Conservation (phyloP, 1,140 invertebrate genomes). For the Drosophila eugracilis region DNA sequence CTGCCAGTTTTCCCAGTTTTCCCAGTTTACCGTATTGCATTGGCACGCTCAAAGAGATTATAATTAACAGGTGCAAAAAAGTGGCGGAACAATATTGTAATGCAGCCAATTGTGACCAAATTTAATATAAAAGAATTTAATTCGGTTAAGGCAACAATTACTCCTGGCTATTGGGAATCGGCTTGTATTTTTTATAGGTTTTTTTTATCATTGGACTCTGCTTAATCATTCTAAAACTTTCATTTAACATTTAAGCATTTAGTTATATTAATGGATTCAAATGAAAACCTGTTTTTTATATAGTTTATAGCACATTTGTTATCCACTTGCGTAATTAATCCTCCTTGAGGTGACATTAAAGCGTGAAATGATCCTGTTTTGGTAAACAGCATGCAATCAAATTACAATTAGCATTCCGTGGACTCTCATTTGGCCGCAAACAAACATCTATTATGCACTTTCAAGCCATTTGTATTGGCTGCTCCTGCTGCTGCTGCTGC, state of each 20-base stretch:
- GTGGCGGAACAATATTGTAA: conserved; percentile 9
- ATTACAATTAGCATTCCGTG: conserved; percentile 23
- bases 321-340: neutral
- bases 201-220: too few relatives aligned
- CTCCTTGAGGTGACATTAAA: conserved; percentile 10
- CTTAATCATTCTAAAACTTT: too few relatives aligned
- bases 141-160: conserved; percentile 1
- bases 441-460: conserved; percentile 42
- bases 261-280: neutral
- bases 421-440: conserved; percentile 19
- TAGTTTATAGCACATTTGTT: neutral
- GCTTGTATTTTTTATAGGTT: neutral
- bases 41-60: conserved; percentile 5
- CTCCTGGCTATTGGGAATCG: conserved; percentile 2
- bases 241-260: neutral
- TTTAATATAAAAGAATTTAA: conserved; percentile 6
- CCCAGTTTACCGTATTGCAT: conserved; percentile 3
- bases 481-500: neutral
- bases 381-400: conserved; percentile 11
- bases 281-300: neutral
- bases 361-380: neutral
- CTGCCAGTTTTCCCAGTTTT: conserved; percentile 18
- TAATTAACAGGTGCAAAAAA: conserved; percentile 44
- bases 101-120: conserved; percentile 16
- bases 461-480: conserved; percentile 17